Evolutionary conservation across 2,888 invertebrate species (phyloP).

Genomic region (Metacarcinus magister): DNA sequence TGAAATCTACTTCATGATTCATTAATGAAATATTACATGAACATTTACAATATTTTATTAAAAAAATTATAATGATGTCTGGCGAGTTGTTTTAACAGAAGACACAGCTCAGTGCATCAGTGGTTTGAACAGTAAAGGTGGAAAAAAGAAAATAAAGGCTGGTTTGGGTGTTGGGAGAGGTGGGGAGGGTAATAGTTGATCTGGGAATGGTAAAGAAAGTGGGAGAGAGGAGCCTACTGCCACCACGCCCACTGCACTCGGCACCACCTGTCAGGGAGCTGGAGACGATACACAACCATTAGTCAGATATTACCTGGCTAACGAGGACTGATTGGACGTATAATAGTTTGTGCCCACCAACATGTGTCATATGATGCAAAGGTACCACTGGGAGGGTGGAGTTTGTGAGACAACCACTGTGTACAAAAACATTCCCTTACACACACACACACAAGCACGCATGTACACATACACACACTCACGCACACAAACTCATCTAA

Average conservation of each 20-base stretch:
- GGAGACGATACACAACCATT: conserved; percentile 63
- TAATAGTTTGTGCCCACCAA: conserved; percentile 70
- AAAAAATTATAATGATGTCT: conserved; percentile 77
- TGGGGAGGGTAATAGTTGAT: conserved; percentile 42
- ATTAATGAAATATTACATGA: conserved; percentile 79
- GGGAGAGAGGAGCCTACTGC: conserved; percentile 65
- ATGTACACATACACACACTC: conserved; percentile 32
- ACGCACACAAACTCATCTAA: conserved; percentile 56
- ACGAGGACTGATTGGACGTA: conserved; percentile 69
- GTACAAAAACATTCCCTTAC: conserved; percentile 47
- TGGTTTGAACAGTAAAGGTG: conserved; percentile 54
- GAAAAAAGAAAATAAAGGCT: conserved; percentile 3
- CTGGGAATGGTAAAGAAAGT: conserved; percentile 74
- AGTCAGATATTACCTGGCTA: conserved; percentile 52
- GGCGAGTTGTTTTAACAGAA: conserved; percentile 77
- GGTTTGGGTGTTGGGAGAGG: conserved; percentile 19
- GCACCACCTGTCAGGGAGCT: conserved; percentile 69
- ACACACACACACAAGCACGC: background rate
- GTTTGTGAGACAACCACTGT: conserved; percentile 64
- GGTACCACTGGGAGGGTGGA: conserved; percentile 47
- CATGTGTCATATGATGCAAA: conserved; percentile 57
- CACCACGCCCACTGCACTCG: conserved; percentile 62
- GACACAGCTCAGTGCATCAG: conserved; percentile 80
- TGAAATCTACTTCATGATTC: conserved; percentile 69
- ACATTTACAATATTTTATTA: conserved; percentile 81